Evolutionary conservation across 2,888 invertebrate species (phyloP), one percentile per base, ranked within the genome.

Genomic region (Drosophila siamana): DNA sequence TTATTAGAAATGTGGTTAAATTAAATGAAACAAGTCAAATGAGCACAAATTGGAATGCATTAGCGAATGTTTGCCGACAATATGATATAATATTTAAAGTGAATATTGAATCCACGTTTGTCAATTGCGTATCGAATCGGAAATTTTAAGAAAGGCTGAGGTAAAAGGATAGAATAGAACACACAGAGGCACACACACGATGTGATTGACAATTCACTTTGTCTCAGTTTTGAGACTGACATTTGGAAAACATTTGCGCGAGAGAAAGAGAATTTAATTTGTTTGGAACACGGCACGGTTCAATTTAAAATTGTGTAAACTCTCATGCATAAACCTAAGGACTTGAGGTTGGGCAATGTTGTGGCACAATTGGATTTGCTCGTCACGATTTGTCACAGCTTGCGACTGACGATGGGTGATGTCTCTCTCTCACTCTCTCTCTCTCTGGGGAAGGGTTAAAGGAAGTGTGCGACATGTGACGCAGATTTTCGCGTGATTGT

Each of bases 161-260:
- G n/a, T n/a, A n/a, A 52, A 63, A 50, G 69, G 61, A 66, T 64
- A 50, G 40, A 74, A 70, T 70, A 57, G 59, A 47, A 19, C 19
- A 19, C 19, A 19, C 19, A 57, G 4, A 33, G 4, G 4, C 4
- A 33, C 74, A 74, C 57, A 66, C 61, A 63, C 59, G 56, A 55
- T 16, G 74, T 86, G 89, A 89, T 89, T 89, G 90, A 83, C 80
- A 84, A 84, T 79, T 82, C 90, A 90, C 74, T 89, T 83, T 80
- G 82, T 82, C 67, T 75, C 78, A 74, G 71, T 78, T 77, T 78
- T 76, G 74, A 52, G 56, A 69, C 67, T 70, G 74, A 80, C 79
- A 78, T 76, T 82, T 77, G 64, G 54, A 57, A 52, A 78, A 77
- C 81, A 88, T 80, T 89, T 79, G 79, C 81, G 77, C 48, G 73